Conservation (phyloP, 1,140 invertebrate species). For the Drosophila subobscura region DNA sequence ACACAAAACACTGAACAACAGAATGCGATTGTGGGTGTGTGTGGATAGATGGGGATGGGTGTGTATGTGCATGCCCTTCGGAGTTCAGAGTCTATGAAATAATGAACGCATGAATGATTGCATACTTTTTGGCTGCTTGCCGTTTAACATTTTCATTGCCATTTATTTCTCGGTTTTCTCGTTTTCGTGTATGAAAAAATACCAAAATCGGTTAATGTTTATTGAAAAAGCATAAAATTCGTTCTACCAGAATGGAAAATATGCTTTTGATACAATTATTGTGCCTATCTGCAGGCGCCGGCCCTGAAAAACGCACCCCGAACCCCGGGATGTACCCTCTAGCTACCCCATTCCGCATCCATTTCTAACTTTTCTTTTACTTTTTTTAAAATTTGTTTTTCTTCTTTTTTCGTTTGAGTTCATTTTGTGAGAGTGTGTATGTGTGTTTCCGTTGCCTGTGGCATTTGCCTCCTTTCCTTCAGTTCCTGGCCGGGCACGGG, state of each 20-base stretch:
- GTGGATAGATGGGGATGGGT: constrained; percentile 4
- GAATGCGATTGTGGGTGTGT: constrained; percentile 39
- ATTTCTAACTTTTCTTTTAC: constrained; percentile 28
- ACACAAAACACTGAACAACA: constrained; percentile 33
- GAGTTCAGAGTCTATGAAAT: constrained; percentile 74
- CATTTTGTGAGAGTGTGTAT: constrained; percentile 48
- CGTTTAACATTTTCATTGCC: constrained; percentile 36
- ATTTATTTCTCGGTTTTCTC: constrained; percentile 34
- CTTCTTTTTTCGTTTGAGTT: constrained; percentile 66
- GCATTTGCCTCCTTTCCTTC: constrained; percentile 15
- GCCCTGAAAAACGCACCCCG: constrained; percentile 52
- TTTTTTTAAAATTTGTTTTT: constrained; percentile 63
- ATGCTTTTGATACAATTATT: constrained; percentile 84
- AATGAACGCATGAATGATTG: constrained; percentile 82
- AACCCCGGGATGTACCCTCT: constrained; percentile 48
- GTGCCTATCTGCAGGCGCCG: constrained; percentile 77
- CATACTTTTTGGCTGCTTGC: constrained; percentile 55
- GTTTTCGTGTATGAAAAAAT: constrained; percentile 74
- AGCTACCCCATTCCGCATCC: constrained; percentile 23
- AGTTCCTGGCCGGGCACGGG: constrained; percentile 36
- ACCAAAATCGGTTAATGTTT: constrained; percentile 84
- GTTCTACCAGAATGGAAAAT: constrained; percentile 84
- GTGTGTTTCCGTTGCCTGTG: too few relatives aligned
- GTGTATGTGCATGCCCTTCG: constrained; percentile 45
- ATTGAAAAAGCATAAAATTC: constrained; percentile 84